Evolutionary conservation across 2,113 vertebrate species (phyloP), one percentile per base, ranked within the genome.

Genomic region (Hyperopisus bebe): DNA sequence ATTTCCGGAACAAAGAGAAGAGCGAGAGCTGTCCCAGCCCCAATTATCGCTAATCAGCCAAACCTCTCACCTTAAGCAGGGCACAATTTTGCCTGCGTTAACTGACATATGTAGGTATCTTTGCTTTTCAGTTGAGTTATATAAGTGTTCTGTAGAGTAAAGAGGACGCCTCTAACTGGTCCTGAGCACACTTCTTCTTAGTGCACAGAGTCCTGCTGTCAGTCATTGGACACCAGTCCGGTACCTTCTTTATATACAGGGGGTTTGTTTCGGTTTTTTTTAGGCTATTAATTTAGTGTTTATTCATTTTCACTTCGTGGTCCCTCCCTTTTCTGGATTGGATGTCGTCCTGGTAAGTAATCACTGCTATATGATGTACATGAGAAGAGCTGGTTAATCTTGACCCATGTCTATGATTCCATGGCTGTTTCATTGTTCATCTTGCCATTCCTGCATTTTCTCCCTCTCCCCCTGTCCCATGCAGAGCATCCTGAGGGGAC

Each of bases 401-500:
- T n/a, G 17, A 8, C 8, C 48, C 46, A 27, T 24, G 84, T 13
- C 46, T 50, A 46, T 42, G 21, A 17, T 31, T 48, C 48, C n/a
- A 19, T 39, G n/a, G 46, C 39, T 50, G 4, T 17, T 39, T 44
- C 3, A 10, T 27, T 70, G 62, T 70, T 9, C 27, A 13, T 2
- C 51, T 17, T 90, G 10, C 58, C 82, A 77, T 11, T 55, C 27
- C 80, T 88, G 8, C 53, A 13, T 31, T 66, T 66, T 27, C n/a
- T n/a, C 27, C 35, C 31, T 24, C 27, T 88, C 51, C 44, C 11
- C 58, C 21, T 24, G 10, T 88, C 74, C 48, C 92, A 91, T 92
- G 92, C 93, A 99, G 98, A 98, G 90, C 96, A 95, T 87, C 96
- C 96, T 93, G 94, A 92, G 91, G 96, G 97, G 90, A 95, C 95